Evolutionary conservation across 53 echinoderm and acorn worm species (phyloP).

Genomic region (Henricia sp.): DNA sequence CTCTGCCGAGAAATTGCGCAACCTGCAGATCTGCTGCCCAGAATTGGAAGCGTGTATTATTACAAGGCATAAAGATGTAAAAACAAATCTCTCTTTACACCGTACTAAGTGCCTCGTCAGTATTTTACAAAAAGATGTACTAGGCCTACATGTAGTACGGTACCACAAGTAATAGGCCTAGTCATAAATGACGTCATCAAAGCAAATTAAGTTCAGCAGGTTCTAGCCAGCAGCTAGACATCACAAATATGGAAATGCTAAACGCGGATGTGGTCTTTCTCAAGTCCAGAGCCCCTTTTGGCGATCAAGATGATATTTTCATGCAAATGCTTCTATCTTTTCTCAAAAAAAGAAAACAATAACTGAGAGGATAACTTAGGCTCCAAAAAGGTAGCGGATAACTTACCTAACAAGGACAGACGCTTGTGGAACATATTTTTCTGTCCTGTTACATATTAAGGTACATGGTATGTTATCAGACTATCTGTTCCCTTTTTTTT

Average conservation of each 20-base stretch:
- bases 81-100: not conserved
- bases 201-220: not conserved
- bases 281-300: too few relatives aligned
- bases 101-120: not conserved
- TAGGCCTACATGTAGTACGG: not conserved
- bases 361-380: too few relatives aligned
- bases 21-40: not conserved
- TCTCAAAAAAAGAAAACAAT: too few relatives aligned
- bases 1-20: conserved; percentile 5
- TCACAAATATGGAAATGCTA: not conserved
- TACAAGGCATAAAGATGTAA: not conserved
- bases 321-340: too few relatives aligned
- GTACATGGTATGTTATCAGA: too few relatives aligned
- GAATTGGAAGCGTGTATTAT: conserved; percentile 10
- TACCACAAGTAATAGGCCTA: not conserved
- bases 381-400: too few relatives aligned
- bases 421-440: too few relatives aligned
- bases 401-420: too few relatives aligned
- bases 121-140: not conserved
- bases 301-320: too few relatives aligned
- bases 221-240: not conserved
- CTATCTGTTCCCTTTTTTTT: too few relatives aligned
- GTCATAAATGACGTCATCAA: not conserved
- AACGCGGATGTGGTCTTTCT: not conserved
- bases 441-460: too few relatives aligned